A percentile compares a stretch with the other conserved stretches of the same genome.
Evolutionary conservation across 2,888 invertebrate genomes (phyloP).

Genomic region (Isoperla grammatica): DNA sequence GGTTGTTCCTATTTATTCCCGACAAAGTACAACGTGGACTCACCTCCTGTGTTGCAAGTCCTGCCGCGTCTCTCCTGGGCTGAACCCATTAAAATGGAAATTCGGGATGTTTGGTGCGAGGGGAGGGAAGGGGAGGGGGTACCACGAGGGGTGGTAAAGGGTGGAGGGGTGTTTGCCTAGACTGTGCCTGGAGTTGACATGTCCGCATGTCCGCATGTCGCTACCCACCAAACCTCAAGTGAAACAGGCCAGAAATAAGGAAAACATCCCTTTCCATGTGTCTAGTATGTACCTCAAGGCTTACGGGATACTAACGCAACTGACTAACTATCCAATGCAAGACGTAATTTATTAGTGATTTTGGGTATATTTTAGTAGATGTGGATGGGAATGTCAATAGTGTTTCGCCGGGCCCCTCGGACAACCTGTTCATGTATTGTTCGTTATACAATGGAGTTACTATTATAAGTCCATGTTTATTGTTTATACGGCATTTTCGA

Average conservation of each 20-base stretch:
- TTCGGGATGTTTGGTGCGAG: conserved; percentile 4
- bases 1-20: conserved; percentile 6
- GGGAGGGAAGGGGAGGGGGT: conserved; percentile 3
- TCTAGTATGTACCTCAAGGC: no score
- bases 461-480: no score
- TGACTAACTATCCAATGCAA: no score
- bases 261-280: not conserved
- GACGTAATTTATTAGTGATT: no score
- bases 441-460: no score
- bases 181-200: conserved; percentile 7
- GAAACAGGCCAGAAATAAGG: conserved; percentile 16
- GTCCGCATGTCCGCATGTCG: not conserved
- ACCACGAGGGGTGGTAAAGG: not conserved
- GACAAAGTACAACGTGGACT: not conserved
- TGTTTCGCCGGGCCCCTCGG: no score
- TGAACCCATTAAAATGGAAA: conserved; percentile 19
- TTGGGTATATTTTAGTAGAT: no score
- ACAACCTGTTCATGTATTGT: no score
- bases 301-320: no score
- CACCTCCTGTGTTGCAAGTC: not conserved
- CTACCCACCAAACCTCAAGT: conserved; percentile 7
- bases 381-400: no score
- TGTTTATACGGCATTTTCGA: no score
- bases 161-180: conserved; percentile 14
- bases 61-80: conserved; percentile 4